phyloP scores from a whole-genome alignment of 2,888 invertebrate species.

The Caenorhabditis panamensis region DNA sequence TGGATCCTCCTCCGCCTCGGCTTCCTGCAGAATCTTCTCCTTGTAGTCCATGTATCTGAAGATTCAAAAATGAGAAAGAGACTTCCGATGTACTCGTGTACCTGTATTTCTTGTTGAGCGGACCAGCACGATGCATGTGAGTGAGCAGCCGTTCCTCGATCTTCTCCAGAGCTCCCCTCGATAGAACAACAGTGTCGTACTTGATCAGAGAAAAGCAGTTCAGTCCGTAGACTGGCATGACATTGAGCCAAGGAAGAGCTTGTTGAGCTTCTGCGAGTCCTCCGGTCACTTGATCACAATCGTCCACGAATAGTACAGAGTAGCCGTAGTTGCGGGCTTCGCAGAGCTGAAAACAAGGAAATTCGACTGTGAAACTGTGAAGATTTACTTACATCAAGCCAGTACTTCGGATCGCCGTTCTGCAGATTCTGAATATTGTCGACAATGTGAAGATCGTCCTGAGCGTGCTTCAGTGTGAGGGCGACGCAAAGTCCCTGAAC shows the following conservation, averaged over 20 bases:
- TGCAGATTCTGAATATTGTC: conserved; percentile 87
- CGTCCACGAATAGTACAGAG: conserved; percentile 93
- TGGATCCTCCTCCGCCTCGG: conserved; percentile 76
- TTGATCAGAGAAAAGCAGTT: conserved; percentile 98
- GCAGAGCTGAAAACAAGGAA: conserved; percentile 39
- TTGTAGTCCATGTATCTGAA: conserved; percentile 79
- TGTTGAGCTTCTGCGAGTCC: conserved; percentile 91
- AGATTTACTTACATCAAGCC: conserved; percentile 47
- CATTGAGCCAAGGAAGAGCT: conserved; percentile 88
- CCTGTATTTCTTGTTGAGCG: conserved; percentile 74
- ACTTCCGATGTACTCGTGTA: conserved; percentile 7
- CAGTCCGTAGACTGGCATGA: conserved; percentile 95
- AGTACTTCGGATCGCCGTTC: conserved; percentile 62
- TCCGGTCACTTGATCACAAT: conserved; percentile 85
- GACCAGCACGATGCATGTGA: conserved; percentile 72
- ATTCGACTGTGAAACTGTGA: neutral
- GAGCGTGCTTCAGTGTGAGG: conserved; percentile 91
- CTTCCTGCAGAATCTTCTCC: conserved; percentile 76
- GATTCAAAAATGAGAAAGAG: neutral
- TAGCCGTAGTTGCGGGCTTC: conserved; percentile 94
- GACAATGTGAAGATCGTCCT: conserved; percentile 93
- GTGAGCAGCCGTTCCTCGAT: conserved; percentile 86
- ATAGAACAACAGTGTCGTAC: conserved; percentile 90
- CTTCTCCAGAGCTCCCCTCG: conserved; percentile 86
- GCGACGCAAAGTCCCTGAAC: conserved; percentile 89